Evolutionary conservation across 2,113 vertebrate species (phyloP).

Genomic region (Pipra filicauda): DNA sequence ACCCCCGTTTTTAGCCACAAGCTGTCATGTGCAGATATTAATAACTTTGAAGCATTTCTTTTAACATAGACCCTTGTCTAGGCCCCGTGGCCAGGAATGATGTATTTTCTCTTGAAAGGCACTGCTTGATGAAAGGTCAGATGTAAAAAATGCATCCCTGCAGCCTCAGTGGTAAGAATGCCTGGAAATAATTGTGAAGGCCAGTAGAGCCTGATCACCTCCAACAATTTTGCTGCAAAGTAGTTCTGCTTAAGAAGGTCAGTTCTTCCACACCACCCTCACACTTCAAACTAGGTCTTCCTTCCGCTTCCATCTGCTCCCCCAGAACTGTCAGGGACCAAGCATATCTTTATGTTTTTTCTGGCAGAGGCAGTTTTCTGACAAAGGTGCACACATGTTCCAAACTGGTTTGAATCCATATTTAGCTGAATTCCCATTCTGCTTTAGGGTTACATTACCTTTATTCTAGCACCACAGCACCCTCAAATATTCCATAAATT

Average conservation of each 20-base stretch:
- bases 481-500: neutral
- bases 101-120: neutral
- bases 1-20: neutral
- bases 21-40: neutral
- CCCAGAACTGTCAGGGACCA: too few relatives aligned
- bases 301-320: neutral
- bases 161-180: neutral
- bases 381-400: rapidly evolving
- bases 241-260: neutral
- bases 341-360: neutral
- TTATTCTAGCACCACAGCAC: neutral
- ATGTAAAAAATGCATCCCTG: neutral
- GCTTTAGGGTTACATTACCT: neutral
- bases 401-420: neutral
- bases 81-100: neutral
- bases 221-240: neutral
- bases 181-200: neutral
- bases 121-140: neutral
- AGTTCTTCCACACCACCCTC: neutral
- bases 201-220: neutral
- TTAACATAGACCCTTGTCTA: neutral
- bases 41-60: neutral
- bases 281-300: rapidly evolving
- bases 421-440: neutral
- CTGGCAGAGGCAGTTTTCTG: neutral